Evolutionary conservation across 2,797 vertebrate species (phyloP).

Genomic region (Adrianichthys oophorus): DNA sequence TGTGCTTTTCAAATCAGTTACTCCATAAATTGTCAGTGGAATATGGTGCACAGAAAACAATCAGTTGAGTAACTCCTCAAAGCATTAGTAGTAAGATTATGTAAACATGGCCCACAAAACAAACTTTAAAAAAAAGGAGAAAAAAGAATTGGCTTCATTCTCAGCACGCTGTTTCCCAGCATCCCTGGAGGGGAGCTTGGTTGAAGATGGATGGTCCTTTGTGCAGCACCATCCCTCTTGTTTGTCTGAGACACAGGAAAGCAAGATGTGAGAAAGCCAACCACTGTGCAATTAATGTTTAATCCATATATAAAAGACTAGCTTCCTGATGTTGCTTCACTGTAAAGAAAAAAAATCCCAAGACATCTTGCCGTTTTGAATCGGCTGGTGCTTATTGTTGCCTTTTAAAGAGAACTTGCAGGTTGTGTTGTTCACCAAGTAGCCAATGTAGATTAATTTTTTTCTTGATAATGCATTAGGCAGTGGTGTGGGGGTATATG

Average conservation of each 20-base stretch:
- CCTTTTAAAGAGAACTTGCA: conserved; percentile 1
- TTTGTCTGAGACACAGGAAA: conserved; percentile 53
- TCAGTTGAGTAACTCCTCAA: too few species aligned
- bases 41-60: too few species aligned
- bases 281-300: conserved; percentile 53
- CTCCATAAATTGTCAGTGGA: too few species aligned
- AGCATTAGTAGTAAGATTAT: too few species aligned
- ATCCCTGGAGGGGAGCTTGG: conserved; percentile 27
- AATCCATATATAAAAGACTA: conserved; percentile 45
- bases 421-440: conserved; percentile 34
- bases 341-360: conserved; percentile 11
- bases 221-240: conserved; percentile 41
- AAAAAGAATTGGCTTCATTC: conserved; percentile 4
- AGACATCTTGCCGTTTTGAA: conserved; percentile 22
- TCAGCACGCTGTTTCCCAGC: conserved; percentile 16
- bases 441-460: conserved; percentile 14
- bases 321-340: conserved; percentile 10
- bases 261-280: conserved; percentile 55
- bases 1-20: too few species aligned
- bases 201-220: conserved; percentile 52
- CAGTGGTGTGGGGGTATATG: too few species aligned
- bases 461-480: conserved; percentile 21
- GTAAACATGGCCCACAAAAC: too few species aligned
- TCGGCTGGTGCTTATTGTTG: conserved; percentile 10
- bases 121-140: conserved; percentile 2